Evolutionary conservation across 2,888 invertebrate genomes (phyloP), one percentile per base, ranked within the genome.

Genomic region (Himalopsyche tibetana): DNA sequence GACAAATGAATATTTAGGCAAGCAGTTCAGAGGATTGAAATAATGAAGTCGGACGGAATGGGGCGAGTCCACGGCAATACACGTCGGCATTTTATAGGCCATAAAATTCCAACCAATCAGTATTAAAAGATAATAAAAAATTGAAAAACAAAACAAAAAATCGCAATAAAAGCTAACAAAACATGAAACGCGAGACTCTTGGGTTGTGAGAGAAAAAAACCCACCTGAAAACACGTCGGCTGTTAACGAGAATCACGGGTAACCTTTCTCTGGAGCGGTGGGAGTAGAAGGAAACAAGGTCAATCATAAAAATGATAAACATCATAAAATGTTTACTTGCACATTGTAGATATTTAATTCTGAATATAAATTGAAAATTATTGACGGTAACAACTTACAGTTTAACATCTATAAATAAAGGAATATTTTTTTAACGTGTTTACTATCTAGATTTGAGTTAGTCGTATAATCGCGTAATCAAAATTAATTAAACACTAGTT

Each of bases 81-180:
- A 63, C n/a, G 63, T 63, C 8, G 63, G 19, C 63, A 63, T 63
- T 63, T 51, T 63, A 63, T 9, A 63, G 63, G 28, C 63, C 63
- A 63, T 63, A 19, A 63, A 63, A 63, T 63, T 63, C 63, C 9
- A 19, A 63, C 63, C 63, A 63, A 63, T 63, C 63, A 63, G 63
- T 63, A 19, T 63, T 19, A 63, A 63, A 63, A 63, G 28, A 51
- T 51, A 63, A 63, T 19, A 63, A 63, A 63, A n/a, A 63, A 63
- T 63, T 28, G 28, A 51, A 51, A 63, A 63, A 63, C 63, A 56
- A 17, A 56, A 56, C 56, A 63, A 63, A 63, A 63, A 63, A 63
- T 63, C 63, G 19, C 63, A 63, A 63, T 63, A 63, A 19, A 63
- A n/a, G 51, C 19, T 19, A 63, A 63, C 51, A 63, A 63, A 63